phyloP scores from a whole-genome alignment of 2,888 invertebrate genomes.

The Clitarchus hookeri region DNA sequence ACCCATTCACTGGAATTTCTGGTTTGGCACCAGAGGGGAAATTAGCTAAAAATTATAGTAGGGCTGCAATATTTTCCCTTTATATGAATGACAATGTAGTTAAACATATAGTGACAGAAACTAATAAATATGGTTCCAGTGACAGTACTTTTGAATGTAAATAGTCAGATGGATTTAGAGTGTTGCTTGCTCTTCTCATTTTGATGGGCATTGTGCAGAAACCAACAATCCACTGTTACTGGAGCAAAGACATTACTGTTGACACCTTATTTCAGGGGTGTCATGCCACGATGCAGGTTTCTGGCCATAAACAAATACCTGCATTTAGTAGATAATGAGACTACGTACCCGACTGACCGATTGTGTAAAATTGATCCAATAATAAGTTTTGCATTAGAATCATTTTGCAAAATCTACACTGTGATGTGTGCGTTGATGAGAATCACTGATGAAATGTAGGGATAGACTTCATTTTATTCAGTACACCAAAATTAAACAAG shows the following conservation, averaged over 20 bases:
- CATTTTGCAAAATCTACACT: background rate
- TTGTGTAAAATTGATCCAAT: background rate
- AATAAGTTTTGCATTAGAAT: background rate
- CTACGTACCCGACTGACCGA: background rate
- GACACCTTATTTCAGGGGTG: background rate
- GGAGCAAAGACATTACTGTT: background rate
- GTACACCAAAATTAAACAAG: constrained; percentile 48
- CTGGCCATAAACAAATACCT: too few species aligned
- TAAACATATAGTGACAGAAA: background rate
- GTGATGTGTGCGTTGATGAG: constrained; percentile 30
- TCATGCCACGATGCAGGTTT: background rate
- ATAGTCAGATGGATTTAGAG: background rate
- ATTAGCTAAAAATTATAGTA: background rate
- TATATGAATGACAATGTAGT: background rate
- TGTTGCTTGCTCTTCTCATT: background rate
- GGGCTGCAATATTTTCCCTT: background rate
- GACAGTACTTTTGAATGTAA: background rate
- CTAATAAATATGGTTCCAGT: too few species aligned
- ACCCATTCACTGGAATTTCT: background rate
- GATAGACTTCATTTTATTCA: constrained; percentile 48
- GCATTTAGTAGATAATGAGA: background rate
- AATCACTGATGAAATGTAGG: constrained; percentile 46
- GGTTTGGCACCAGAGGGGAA: background rate
- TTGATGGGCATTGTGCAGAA: background rate
- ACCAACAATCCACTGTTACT: background rate